Evolutionary conservation across 2,797 vertebrate genomes (phyloP).

Genomic region (Silurus aristotelis): DNA sequence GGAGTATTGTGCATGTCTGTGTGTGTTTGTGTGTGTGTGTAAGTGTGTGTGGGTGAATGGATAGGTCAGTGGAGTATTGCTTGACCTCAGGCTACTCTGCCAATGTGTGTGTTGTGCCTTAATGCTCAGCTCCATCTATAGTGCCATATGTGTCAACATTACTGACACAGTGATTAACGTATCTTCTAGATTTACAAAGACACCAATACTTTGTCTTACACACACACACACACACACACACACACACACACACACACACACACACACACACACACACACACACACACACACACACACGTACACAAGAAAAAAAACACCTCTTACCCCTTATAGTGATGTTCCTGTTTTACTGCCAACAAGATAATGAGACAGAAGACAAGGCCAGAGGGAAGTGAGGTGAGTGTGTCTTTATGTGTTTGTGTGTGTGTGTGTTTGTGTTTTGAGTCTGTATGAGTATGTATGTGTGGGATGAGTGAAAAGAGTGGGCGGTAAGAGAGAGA

Average conservation of each 20-base stretch:
- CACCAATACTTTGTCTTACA: neutral
- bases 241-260: constrained; percentile 29
- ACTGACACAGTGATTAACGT: constrained; percentile 66
- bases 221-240: neutral
- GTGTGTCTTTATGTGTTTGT: constrained; percentile 7
- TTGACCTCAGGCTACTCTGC: constrained; percentile 42
- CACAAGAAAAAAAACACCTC: constrained; percentile 1
- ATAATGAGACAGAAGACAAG: constrained; percentile 61
- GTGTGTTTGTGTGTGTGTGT: constrained; percentile 38
- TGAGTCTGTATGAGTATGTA: neutral
- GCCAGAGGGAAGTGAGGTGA: constrained; percentile 43
- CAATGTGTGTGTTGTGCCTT: constrained; percentile 26
- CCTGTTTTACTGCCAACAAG: constrained; percentile 57
- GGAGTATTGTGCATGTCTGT: constrained; percentile 21
- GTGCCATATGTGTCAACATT: constrained; percentile 64
- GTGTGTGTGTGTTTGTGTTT: neutral
- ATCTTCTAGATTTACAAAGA: constrained; percentile 30
- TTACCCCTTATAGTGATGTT: constrained; percentile 58
- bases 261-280: constrained; percentile 30
- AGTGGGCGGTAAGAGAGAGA: constrained; percentile 11
- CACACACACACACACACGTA: constrained; percentile 28
- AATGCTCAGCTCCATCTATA: constrained; percentile 44
- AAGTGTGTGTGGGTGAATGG: constrained; percentile 31
- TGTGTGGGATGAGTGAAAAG: constrained; percentile 3
- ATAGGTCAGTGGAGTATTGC: constrained; percentile 49